Evolutionary conservation across 2,888 invertebrate genomes (phyloP).

Genomic region (Eupithecia centaureata): DNA sequence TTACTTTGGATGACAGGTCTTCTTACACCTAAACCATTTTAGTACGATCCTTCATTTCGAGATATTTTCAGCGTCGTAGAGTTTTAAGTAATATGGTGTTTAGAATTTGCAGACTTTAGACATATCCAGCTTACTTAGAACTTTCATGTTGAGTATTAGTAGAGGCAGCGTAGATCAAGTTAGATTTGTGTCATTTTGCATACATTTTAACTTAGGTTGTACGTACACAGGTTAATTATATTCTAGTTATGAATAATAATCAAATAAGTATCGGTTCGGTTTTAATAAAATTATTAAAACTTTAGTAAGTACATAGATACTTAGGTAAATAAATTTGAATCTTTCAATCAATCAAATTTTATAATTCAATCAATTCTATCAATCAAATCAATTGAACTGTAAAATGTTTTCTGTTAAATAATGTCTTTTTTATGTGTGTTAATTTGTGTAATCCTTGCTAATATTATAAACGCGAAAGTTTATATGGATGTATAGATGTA

Average conservation of each 20-base stretch:
- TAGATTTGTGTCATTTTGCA: conserved; percentile 40
- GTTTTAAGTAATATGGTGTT: conserved; percentile 26
- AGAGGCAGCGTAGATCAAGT: conserved; percentile 32
- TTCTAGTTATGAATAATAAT: conserved; percentile 35
- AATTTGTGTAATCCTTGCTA: too few relatives aligned
- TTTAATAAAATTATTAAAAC: too few relatives aligned
- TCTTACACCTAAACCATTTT: conserved; percentile 22
- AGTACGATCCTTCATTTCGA: conserved; percentile 20
- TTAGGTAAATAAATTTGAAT: too few relatives aligned
- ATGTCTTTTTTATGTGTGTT: too few relatives aligned
- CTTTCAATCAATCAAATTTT: too few relatives aligned
- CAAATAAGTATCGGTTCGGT: not conserved
- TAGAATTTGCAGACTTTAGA: conserved; percentile 22
- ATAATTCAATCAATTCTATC: too few relatives aligned
- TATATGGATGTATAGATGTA: too few relatives aligned
- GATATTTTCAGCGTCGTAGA: not conserved
- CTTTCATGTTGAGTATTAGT: conserved; percentile 29
- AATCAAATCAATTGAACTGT: too few relatives aligned
- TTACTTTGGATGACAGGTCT: conserved; percentile 30
- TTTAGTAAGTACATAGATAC: not conserved
- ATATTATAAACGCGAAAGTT: too few relatives aligned
- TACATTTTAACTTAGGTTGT: conserved; percentile 54
- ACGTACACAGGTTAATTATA: conserved; percentile 48
- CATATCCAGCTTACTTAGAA: conserved; percentile 27
- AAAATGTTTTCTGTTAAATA: too few relatives aligned